Evolutionary conservation across 2,888 invertebrate species (phyloP), one percentile per base, ranked within the genome.

Genomic region (Pseudococcus viburni): DNA sequence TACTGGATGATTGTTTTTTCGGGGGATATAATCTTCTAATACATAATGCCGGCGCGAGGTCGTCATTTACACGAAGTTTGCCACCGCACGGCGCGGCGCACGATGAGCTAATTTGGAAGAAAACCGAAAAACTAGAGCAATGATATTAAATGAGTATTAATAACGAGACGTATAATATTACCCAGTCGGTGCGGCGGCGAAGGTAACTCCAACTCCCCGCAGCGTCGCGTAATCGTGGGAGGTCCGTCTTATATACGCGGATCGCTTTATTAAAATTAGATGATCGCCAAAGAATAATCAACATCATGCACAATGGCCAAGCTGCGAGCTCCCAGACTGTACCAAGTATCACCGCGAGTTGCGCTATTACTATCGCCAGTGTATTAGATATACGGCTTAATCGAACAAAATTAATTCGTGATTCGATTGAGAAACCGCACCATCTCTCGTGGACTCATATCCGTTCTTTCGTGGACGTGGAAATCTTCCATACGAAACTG

Each of bases 261-360:
- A 86, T 86, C 73, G 86, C 86, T 86, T 86, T 86, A 86, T 86
- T 86, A 86, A 86, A 86, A 86, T 86, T 86, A 86, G 86, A 86
- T 68, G 86, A 86, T 86, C 86, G 86, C 68, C 59, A 68, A 42
- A 86, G 86, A 86, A 86, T 86, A 86, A 68, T 86, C 86, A 86
- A 86, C 68, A 86, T 73, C 73, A 68, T 86, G 86, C 73, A 85
- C 59, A 85, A 85, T 85, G 64, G 22, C 64, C 64, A 22, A 64
- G 64, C 64, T 64, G 64, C 64, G 22, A 64, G 64, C 64, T 64
- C 64, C 64, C 64, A 64, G 64, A 64, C 64, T 64, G 12, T 64
- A 64, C 64, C 8, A 0, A 59, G 59, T 42, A 59, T 59, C n/a
- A 59, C 59, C 59, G 59, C n/a, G 42, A 6, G 42, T 42, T 42